A percentile compares a stretch with the other conserved stretches of the same genome.
phyloP scores from a whole-genome alignment of 2,113 vertebrate genomes.

The Poeciliopsis prolifica region DNA sequence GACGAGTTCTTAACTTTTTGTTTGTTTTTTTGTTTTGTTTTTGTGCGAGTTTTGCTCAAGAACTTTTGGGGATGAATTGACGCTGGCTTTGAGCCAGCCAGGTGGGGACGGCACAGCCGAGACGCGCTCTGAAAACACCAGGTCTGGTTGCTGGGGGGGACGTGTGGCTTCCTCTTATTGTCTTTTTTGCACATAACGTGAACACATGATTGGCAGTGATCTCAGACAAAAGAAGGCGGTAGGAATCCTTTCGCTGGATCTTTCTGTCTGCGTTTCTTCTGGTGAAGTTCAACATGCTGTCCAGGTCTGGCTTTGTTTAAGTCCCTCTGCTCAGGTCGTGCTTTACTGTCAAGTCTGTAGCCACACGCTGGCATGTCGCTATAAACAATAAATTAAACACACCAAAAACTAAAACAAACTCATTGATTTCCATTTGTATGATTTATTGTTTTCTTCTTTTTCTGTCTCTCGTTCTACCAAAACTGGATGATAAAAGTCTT shows the following conservation, averaged over 20 bases:
- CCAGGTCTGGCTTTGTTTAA: not conserved
- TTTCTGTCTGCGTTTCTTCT: not conserved
- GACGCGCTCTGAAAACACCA: slow-evolving; percentile 14
- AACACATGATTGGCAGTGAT: slow-evolving; percentile 4
- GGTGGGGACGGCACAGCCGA: slow-evolving; percentile 4
- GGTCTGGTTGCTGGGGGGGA: slow-evolving; percentile 2
- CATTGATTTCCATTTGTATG: no score
- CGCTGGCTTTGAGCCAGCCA: not conserved
- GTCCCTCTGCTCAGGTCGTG: slow-evolving; percentile 7
- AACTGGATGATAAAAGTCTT: no score
- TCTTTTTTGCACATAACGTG: slow-evolving; percentile 5
- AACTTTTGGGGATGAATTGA: not conserved
- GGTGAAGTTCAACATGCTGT: not conserved
- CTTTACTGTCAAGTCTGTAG: slow-evolving; percentile 21
- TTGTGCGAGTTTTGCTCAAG: not conserved
- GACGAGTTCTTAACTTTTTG: no score
- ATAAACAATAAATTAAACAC: no score
- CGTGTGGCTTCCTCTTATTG: slow-evolving; percentile 4
- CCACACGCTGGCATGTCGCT: not conserved
- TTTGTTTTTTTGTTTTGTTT: no score
- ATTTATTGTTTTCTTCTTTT: no score
- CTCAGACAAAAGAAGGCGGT: not conserved
- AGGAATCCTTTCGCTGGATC: not conserved
- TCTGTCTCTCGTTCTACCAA: no score
- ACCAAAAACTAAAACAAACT: no score